Conservation (phyloP, 2,888 invertebrate genomes). For the Synanthedon formicaeformis region DNA sequence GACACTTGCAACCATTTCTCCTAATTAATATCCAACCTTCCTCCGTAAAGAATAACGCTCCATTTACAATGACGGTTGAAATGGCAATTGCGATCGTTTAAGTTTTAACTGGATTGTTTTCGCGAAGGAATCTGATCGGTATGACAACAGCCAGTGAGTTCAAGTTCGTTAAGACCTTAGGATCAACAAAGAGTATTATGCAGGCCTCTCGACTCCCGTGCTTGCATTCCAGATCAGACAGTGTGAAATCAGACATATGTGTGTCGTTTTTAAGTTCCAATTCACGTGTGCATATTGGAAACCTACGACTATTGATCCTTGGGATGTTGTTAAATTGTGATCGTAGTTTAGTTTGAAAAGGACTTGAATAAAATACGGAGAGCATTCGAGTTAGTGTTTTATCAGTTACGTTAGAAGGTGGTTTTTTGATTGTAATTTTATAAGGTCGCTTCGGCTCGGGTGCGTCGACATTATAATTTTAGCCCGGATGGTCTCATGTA, state of each 20-base stretch:
- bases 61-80: slow-evolving; percentile 3
- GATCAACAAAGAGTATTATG: slow-evolving; percentile 44
- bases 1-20: slow-evolving; percentile 19
- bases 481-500: slow-evolving; percentile 62
- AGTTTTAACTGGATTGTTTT: background rate
- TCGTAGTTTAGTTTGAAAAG: slow-evolving; percentile 27
- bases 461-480: slow-evolving; percentile 64
- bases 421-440: slow-evolving; percentile 20
- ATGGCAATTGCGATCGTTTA: slow-evolving; percentile 14
- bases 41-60: slow-evolving; percentile 3
- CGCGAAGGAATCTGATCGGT: slow-evolving; percentile 33
- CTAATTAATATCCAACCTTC: slow-evolving; percentile 14
- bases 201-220: slow-evolving; percentile 31
- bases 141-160: slow-evolving; percentile 32
- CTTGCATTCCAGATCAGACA: slow-evolving; percentile 15
- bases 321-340: slow-evolving; percentile 42
- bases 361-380: slow-evolving; percentile 16
- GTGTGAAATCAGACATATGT: slow-evolving; percentile 20
- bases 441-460: slow-evolving; percentile 40
- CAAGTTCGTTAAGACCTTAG: slow-evolving; percentile 30
- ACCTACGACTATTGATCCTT: slow-evolving; percentile 24
- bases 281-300: slow-evolving; percentile 11
- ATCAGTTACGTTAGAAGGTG: slow-evolving; percentile 11
- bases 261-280: slow-evolving; percentile 12
- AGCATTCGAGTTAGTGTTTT: slow-evolving; percentile 15